phyloP scores from a whole-genome alignment of 2,113 vertebrate genomes.

The Esox niger region DNA sequence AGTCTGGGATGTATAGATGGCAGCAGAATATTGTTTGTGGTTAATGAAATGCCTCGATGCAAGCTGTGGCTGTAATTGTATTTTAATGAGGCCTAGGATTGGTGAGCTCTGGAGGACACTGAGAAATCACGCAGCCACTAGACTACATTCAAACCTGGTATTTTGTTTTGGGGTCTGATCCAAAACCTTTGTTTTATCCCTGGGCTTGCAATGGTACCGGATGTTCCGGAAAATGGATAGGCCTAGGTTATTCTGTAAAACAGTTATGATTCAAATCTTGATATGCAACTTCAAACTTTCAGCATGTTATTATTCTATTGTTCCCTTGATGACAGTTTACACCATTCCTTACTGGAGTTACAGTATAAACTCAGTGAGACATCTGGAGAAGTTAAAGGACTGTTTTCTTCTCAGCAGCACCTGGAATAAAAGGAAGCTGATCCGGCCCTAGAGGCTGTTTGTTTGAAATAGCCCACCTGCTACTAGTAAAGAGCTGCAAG shows the following conservation, averaged over 20 bases:
- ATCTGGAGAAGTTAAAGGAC: neutral
- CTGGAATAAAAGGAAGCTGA: slow-evolving; percentile 29
- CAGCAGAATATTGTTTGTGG: slow-evolving; percentile 55
- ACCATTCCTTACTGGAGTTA: neutral
- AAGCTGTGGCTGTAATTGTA: slow-evolving; percentile 66
- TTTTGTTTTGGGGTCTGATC: neutral
- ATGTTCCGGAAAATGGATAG: too few species aligned
- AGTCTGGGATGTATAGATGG: slow-evolving; percentile 47
- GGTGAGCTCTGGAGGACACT: slow-evolving; percentile 32
- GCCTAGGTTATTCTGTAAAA: too few species aligned
- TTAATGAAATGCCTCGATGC: slow-evolving; percentile 63
- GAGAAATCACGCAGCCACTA: neutral
- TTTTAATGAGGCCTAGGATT: slow-evolving; percentile 45
- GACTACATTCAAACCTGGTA: neutral
- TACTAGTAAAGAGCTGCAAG: slow-evolving; percentile 13
- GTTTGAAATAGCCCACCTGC: slow-evolving; percentile 22
- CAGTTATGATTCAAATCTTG: too few species aligned
- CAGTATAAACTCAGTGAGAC: neutral
- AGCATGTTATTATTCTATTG: too few species aligned
- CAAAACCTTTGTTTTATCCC: too few species aligned
- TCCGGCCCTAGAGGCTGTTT: slow-evolving; percentile 19
- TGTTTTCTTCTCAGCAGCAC: neutral
- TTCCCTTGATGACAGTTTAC: too few species aligned
- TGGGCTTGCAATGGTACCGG: too few species aligned
- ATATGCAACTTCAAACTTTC: too few species aligned